Evolutionary conservation across 1,140 invertebrate species (phyloP).

Genomic region (Cyclargus thomasi): DNA sequence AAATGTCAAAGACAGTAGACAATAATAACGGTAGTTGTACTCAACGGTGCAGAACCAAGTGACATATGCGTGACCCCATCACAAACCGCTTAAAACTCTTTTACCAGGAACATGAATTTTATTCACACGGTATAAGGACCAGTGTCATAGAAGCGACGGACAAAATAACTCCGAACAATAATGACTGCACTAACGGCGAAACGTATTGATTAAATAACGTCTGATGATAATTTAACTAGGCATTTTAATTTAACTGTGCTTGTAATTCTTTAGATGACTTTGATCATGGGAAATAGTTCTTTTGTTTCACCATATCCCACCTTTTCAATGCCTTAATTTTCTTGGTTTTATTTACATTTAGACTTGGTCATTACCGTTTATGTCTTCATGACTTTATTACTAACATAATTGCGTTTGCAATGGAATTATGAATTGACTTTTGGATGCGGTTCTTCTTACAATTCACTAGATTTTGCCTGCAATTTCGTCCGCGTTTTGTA

Average conservation of each 20-base stretch:
- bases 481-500: no score
- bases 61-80: slow-evolving; percentile 43
- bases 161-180: slow-evolving; percentile 12
- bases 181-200: slow-evolving; percentile 44
- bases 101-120: no score
- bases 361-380: not conserved
- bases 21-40: slow-evolving; percentile 40
- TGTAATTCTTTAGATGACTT: not conserved
- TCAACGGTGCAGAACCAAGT: slow-evolving; percentile 39
- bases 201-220: slow-evolving; percentile 2
- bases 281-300: not conserved
- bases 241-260: not conserved
- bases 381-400: not conserved
- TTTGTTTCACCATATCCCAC: not conserved
- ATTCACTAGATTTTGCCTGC: no score
- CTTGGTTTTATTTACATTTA: not conserved
- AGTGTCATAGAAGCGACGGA: no score
- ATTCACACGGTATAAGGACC: no score
- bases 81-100: not conserved
- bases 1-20: slow-evolving; percentile 8
- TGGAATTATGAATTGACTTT: no score
- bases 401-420: no score
- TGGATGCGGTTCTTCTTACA: no score
- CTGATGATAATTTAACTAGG: not conserved
- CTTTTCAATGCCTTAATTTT: not conserved